These are phyloP conservation scores for Epinephelus coioides DNA, from an alignment of 2,797 vertebrate genomes.

Conservation along the genomic window DNA sequence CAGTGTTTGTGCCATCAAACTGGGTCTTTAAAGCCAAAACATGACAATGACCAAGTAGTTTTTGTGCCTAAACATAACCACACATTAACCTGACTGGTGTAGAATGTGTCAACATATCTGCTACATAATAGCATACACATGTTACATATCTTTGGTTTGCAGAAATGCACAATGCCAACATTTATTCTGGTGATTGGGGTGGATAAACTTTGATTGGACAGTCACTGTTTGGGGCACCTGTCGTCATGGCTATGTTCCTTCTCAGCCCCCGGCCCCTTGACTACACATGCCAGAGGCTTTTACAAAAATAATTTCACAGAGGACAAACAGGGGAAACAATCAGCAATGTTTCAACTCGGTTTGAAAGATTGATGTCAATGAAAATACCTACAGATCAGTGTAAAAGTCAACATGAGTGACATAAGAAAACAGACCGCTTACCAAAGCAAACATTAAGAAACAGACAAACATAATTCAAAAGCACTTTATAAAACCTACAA, in stretches of 20 bases:
- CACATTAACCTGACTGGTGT: no score
- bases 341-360: not conserved
- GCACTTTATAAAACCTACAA: conserved; percentile 40
- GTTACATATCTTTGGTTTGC: no score
- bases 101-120: no score
- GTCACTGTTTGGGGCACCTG: not conserved
- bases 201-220: not conserved
- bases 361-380: conserved; percentile 37
- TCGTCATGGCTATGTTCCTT: not conserved
- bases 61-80: no score
- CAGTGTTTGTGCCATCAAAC: no score
- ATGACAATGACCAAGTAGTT: no score
- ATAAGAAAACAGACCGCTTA: conserved; percentile 28
- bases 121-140: no score
- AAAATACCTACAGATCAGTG: conserved; percentile 40
- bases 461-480: conserved; percentile 40
- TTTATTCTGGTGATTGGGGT: no score
- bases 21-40: no score
- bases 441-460: conserved; percentile 50
- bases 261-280: not conserved
- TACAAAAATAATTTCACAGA: not conserved
- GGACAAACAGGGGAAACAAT: conserved; percentile 16
- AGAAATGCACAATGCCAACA: no score
- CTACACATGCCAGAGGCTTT: not conserved
- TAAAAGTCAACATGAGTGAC: conserved; percentile 44